These are phyloP conservation scores for Hesperophylax magnus DNA, from an alignment of 1,140 invertebrate genomes.

Conservation along the genomic window DNA sequence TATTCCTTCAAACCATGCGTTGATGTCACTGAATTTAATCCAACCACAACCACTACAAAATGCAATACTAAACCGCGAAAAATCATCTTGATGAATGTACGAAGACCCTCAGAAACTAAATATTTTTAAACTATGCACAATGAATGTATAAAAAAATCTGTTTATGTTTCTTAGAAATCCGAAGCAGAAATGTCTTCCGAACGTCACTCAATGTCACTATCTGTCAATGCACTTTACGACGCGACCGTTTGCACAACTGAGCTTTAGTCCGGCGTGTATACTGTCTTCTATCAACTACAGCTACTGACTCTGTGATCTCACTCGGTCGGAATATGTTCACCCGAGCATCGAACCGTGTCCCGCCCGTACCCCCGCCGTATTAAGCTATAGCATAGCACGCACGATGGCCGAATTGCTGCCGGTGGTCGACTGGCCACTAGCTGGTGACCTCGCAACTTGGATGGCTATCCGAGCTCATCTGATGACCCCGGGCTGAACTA, in stretches of 20 bases:
- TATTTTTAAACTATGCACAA: too few species aligned
- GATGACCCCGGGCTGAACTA: conserved; percentile 22
- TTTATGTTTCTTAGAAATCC: background rate
- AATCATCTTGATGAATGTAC: conserved; percentile 3
- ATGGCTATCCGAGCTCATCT: conserved; percentile 5
- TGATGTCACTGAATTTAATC: conserved; percentile 49
- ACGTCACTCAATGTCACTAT: conserved; percentile 19
- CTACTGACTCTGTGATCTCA: conserved; percentile 8
- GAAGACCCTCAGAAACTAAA: background rate
- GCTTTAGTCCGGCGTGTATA: conserved; percentile 13
- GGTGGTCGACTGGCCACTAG: background rate
- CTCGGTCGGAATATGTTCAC: conserved; percentile 9
- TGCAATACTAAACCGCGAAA: conserved; percentile 18
- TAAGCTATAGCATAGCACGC: background rate
- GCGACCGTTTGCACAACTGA: background rate
- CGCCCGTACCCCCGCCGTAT: background rate
- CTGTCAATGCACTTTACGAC: conserved; percentile 17
- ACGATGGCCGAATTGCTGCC: conserved; percentile 1
- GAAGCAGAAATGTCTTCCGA: background rate
- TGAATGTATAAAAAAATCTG: too few species aligned
- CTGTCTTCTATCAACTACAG: conserved; percentile 1
- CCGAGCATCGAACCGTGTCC: conserved; percentile 28
- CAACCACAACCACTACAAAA: conserved; percentile 34
- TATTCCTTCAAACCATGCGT: conserved; percentile 49
- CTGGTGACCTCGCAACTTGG: background rate